A percentile compares a stretch with the other conserved stretches of the same genome.
Evolutionary conservation across 2,113 vertebrate genomes (phyloP).

Genomic region (Chamaea fasciata): DNA sequence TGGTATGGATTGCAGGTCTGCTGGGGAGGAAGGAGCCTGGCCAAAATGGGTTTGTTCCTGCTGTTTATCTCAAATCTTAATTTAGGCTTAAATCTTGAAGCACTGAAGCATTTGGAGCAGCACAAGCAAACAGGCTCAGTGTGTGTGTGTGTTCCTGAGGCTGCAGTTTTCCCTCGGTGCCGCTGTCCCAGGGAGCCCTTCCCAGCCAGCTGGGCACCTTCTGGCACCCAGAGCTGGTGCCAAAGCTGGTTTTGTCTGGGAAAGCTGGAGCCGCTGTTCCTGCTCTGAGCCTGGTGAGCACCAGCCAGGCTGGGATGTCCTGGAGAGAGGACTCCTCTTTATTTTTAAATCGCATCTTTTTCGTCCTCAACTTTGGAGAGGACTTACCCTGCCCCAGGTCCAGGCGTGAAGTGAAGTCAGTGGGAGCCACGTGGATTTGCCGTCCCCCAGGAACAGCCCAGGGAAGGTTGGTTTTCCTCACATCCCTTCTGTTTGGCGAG

Average conservation of each 20-base stretch:
- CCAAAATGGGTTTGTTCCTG: background rate
- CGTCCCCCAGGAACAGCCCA: rapidly evolving
- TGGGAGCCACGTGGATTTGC: background rate
- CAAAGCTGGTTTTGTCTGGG: conserved; percentile 25
- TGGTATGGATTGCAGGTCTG: background rate
- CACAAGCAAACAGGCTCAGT: background rate
- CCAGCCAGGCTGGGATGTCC: background rate
- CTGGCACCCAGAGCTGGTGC: conserved; percentile 4
- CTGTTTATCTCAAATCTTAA: background rate
- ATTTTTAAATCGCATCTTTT: background rate
- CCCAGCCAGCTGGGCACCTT: conserved; percentile 3
- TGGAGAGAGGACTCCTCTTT: background rate
- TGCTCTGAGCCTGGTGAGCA: background rate
- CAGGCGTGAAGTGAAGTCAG: rapidly evolving
- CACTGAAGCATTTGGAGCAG: background rate
- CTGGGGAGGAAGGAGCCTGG: background rate
- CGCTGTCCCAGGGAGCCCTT: background rate
- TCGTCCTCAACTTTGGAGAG: background rate
- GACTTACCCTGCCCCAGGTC: background rate
- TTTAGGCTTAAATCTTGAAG: background rate
- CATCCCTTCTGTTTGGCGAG: background rate
- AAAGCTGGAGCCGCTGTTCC: background rate
- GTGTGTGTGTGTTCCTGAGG: conserved; percentile 25
- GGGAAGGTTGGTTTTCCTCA: background rate
- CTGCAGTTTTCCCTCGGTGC: conserved; percentile 14